phyloP scores from a whole-genome alignment of 2,888 invertebrate genomes.

The Cremastinae sp. region DNA sequence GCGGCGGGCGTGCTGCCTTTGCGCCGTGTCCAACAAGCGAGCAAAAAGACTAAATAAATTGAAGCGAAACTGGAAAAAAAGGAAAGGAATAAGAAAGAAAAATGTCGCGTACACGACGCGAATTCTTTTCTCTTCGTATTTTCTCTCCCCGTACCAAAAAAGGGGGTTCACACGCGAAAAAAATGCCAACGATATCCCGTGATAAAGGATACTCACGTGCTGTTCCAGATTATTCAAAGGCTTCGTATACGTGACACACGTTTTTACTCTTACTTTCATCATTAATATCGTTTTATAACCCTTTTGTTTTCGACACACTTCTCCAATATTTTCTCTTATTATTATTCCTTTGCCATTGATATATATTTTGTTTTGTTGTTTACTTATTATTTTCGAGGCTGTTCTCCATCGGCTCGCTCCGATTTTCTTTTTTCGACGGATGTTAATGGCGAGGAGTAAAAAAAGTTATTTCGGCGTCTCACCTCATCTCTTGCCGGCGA shows the following conservation, averaged over 20 bases:
- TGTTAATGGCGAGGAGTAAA: conserved; percentile 13
- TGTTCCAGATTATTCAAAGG: conserved; percentile 11
- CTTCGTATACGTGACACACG: too few relatives aligned
- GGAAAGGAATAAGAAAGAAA: conserved; percentile 1
- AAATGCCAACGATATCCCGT: conserved; percentile 29
- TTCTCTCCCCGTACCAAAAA: conserved; percentile 10
- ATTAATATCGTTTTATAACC: too few relatives aligned
- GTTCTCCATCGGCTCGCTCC: too few relatives aligned
- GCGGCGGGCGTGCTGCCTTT: conserved; percentile 55
- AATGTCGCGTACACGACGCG: conserved; percentile 28
- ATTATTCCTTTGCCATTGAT: too few relatives aligned
- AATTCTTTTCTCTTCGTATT: conserved; percentile 20
- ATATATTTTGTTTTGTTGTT: too few relatives aligned
- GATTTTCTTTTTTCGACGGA: too few relatives aligned
- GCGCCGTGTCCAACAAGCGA: conserved; percentile 38
- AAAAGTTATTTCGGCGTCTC: conserved; percentile 39
- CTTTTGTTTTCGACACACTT: too few relatives aligned
- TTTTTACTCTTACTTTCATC: too few relatives aligned
- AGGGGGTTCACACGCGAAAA: background rate
- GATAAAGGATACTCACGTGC: background rate
- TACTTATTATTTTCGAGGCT: too few relatives aligned
- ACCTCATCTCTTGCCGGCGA: conserved; percentile 36
- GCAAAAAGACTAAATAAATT: too few relatives aligned
- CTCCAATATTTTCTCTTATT: too few relatives aligned
- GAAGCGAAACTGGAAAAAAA: too few relatives aligned